These are phyloP conservation scores for Petromus typicus DNA, from an alignment of 2,113 vertebrate genomes.

Conservation along the genomic window DNA sequence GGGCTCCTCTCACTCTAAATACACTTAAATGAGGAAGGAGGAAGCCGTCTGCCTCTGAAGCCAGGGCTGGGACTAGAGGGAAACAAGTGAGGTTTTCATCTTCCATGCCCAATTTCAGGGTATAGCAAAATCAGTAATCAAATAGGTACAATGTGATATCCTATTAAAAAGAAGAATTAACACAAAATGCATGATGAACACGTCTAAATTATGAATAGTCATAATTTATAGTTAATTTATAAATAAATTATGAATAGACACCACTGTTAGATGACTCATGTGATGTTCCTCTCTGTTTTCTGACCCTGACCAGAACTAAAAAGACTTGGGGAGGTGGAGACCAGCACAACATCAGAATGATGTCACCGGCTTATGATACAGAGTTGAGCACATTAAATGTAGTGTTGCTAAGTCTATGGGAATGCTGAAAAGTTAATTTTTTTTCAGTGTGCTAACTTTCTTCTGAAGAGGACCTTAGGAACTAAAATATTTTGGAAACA, in stretches of 20 bases:
- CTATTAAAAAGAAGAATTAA: neutral
- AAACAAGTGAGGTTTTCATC: neutral
- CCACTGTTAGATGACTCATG: accelerated
- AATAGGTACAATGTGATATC: neutral
- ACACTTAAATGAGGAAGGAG: neutral
- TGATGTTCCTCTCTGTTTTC: neutral
- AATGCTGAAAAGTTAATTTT: neutral
- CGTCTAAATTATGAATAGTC: neutral
- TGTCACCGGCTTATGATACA: neutral
- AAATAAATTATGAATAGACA: neutral
- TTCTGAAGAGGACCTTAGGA: neutral
- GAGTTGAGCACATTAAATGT: neutral
- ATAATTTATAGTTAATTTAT: no score
- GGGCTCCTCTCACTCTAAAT: neutral
- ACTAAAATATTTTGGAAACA: neutral
- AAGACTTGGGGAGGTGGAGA: neutral
- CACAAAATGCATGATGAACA: neutral
- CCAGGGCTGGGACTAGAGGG: neutral
- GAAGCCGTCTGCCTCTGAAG: no score
- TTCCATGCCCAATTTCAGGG: neutral
- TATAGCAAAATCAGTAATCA: neutral
- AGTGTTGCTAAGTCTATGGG: neutral
- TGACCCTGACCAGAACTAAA: neutral
- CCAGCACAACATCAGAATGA: neutral
- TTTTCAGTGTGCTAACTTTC: neutral